A percentile compares a stretch with the other conserved stretches of the same genome.
phyloP scores from a whole-genome alignment of 2,113 vertebrate species.

The Cyanoderma ruficeps region DNA sequence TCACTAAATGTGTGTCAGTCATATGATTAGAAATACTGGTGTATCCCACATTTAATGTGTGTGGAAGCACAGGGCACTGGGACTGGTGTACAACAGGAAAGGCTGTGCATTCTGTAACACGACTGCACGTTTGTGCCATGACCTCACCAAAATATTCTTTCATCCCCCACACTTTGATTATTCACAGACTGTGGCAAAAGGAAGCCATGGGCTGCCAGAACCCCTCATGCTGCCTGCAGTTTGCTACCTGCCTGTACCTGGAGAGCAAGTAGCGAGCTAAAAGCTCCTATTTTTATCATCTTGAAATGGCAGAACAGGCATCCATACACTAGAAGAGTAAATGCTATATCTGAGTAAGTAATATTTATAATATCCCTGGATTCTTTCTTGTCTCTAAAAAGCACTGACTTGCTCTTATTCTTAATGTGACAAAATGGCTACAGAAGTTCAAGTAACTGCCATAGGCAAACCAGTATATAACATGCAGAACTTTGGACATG shows the following conservation, averaged over 20 bases:
- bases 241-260: background rate
- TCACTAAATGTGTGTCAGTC: background rate
- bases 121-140: fast-evolving
- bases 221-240: background rate
- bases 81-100: background rate
- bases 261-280: background rate
- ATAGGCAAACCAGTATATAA: background rate
- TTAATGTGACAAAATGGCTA: background rate
- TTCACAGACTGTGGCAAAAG: background rate
- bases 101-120: background rate
- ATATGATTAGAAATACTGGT: background rate
- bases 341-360: background rate
- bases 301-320: background rate
- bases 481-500: background rate
- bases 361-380: background rate
- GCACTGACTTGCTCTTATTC: background rate
- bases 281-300: background rate
- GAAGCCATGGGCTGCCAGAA: background rate
- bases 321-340: background rate
- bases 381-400: background rate
- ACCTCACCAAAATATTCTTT: background rate
- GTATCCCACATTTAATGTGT: fast-evolving
- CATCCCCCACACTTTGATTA: background rate
- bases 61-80: background rate
- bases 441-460: background rate